Percentiles rank a stretch among this genome's conserved stretches.
Evolutionary conservation across 2,888 invertebrate genomes (phyloP).

Genomic region (Tetranychus truncatus): DNA sequence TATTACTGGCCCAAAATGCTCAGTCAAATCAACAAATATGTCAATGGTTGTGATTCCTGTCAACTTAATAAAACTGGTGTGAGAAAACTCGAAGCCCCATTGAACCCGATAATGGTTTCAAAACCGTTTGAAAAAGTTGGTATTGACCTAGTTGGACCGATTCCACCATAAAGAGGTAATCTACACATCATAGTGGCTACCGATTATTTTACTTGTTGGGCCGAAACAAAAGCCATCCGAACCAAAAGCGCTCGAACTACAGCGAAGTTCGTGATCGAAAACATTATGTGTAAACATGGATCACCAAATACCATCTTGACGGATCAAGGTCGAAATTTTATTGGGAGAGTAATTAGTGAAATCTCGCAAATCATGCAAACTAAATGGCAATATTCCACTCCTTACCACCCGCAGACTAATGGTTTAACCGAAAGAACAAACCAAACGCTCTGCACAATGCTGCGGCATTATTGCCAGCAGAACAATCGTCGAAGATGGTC

Average conservation of each 20-base stretch:
- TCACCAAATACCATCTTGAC: not conserved
- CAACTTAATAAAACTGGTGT: too few species aligned
- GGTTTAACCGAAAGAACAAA: slow-evolving; percentile 9
- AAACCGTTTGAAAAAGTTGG: slow-evolving; percentile 15
- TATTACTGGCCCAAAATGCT: too few species aligned
- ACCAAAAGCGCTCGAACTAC: slow-evolving; percentile 21
- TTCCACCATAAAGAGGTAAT: slow-evolving; percentile 21
- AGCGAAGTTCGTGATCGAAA: slow-evolving; percentile 22
- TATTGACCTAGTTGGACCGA: slow-evolving; percentile 23
- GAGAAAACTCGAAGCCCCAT: not conserved
- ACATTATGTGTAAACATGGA: slow-evolving; percentile 24
- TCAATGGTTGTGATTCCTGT: too few species aligned
- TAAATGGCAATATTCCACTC: slow-evolving; percentile 5
- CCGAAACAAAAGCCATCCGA: slow-evolving; percentile 21
- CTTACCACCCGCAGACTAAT: not conserved
- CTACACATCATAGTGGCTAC: slow-evolving; percentile 23
- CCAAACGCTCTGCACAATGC: not conserved
- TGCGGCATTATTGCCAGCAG: not conserved
- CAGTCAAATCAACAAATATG: too few species aligned
- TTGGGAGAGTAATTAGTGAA: not conserved
- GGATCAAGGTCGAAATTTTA: not conserved
- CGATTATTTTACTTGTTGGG: slow-evolving; percentile 23
- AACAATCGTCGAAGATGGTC: not conserved
- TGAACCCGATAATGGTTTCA: slow-evolving; percentile 14
- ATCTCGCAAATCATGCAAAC: not conserved